A percentile compares a stretch with the other conserved stretches of the same genome.
Evolutionary conservation across 30 jellyfish, hydroid and myxozoan species (phyloP).

Genomic region (Pelagia noctiluca): DNA sequence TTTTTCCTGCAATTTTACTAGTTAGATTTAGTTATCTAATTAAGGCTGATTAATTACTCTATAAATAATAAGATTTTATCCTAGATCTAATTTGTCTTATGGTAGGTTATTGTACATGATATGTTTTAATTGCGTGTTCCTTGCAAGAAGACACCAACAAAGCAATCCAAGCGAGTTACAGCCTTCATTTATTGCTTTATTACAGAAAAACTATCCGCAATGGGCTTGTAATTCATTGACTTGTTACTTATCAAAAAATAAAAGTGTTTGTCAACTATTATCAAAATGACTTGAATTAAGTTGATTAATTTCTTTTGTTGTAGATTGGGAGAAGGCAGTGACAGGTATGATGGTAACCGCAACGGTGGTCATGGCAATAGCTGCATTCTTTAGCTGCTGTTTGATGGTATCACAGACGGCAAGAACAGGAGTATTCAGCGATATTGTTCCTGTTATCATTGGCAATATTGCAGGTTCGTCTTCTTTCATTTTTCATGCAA

Average conservation of each 20-base stretch:
- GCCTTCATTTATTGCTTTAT: background rate
- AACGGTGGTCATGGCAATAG: constrained; percentile 52
- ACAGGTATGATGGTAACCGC: constrained; percentile 72
- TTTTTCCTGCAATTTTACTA: too few species aligned
- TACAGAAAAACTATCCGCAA: too few species aligned
- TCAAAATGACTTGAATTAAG: too few species aligned
- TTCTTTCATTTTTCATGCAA: background rate
- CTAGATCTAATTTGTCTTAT: too few species aligned
- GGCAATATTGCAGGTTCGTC: constrained; percentile 58
- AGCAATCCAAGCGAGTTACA: background rate
- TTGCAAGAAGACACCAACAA: background rate
- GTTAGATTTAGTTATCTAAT: too few species aligned
- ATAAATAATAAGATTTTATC: too few species aligned
- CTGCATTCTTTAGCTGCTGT: constrained; percentile 35
- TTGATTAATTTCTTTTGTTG: background rate
- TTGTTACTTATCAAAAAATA: too few species aligned
- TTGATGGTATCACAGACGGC: constrained; percentile 25
- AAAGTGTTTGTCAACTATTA: too few species aligned
- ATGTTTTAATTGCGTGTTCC: too few species aligned
- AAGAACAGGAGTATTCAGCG: constrained; percentile 56
- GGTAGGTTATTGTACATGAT: too few species aligned
- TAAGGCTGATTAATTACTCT: too few species aligned
- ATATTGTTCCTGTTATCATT: constrained; percentile 52
- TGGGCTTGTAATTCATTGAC: too few species aligned
- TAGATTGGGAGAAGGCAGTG: constrained; percentile 65